Base-by-base conservation (phyloP, 1,140 invertebrate species). In the Charaxes varanes region DNA sequence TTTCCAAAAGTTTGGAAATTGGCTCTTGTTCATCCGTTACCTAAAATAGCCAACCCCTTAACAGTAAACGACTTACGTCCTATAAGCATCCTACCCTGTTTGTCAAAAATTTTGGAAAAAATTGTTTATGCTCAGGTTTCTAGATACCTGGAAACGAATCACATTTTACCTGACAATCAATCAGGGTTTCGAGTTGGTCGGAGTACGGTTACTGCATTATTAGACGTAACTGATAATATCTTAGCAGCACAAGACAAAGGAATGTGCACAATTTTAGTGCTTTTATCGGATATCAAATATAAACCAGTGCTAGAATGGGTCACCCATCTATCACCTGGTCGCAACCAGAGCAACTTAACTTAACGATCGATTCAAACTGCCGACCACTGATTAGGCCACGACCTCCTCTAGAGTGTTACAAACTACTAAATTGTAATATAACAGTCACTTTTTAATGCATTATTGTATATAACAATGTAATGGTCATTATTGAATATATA, bases 51-150 rank as follows among this genome's bases (percentile, higher is more conserved):
- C 7, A 26, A 27, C 11, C 35, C 22, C 11, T 18, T 23, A 7
- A 12, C 8, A 11, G n/a, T 37, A 16, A 37, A 37, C 26, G 35
- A 37, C 27, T 8, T 37, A 5, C n/a, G 35, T 10, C 23, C 24
- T 5, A 37, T 37, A 6, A 37, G 24, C 11, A 37, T 37, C 16
- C 14, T 37, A 6, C 13, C 35, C 6, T 42, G 31, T 27, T 11
- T 42, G 8, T 42, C 41, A 2, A 34, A 34, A 18, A 32, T 41
- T 5, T 3, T 41, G 3, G 38, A 41, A 31, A 41, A 34, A 22
- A 10, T 14, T 18, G 23, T 26, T 4, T 36, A 8, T 30, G 16
- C 8, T 10, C 41, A 44, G 31, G 12, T 44, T 12, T 16, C 18
- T 0, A 14, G 16, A 3, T 44, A 22, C 10, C 1, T 34, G 3